Percentiles rank a stretch among this genome's conserved stretches.
These are phyloP conservation scores for Rhynchonycteris naso DNA, from an alignment of 2,797 vertebrate genomes.

Conservation along the genomic window DNA sequence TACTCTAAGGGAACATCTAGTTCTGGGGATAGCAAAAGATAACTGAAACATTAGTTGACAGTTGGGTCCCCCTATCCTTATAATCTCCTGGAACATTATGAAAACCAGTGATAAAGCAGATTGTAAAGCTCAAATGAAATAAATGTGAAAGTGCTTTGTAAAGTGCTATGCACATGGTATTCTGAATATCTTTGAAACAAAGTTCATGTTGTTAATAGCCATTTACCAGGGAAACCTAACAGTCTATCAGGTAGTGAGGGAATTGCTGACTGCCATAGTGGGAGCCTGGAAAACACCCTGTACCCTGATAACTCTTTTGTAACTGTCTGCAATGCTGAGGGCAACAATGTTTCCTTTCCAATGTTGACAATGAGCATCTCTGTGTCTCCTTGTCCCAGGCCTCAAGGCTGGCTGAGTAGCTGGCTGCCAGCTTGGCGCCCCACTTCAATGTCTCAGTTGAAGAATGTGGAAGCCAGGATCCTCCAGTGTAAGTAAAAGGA, in stretches of 20 bases:
- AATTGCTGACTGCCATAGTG: neutral
- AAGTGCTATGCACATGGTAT: neutral
- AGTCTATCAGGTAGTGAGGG: neutral
- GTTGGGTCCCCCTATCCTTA: neutral
- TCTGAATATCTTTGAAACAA: conserved; percentile 60
- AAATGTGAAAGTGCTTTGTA: conserved; percentile 43
- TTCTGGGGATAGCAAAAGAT: neutral
- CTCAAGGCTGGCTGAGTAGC: conserved; percentile 88
- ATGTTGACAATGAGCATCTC: neutral
- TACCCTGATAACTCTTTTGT: conserved; percentile 21
- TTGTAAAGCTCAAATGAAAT: conserved; percentile 36
- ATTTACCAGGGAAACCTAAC: conserved; percentile 45
- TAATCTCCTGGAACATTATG: conserved; percentile 52
- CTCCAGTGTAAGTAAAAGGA: conserved; percentile 89
- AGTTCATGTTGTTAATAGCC: conserved; percentile 27
- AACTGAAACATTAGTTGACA: conserved; percentile 47
- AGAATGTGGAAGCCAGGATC: conserved; percentile 94
- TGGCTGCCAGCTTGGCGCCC: conserved; percentile 95
- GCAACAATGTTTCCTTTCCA: conserved; percentile 29
- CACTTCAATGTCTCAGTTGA: conserved; percentile 95
- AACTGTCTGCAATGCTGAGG: conserved; percentile 27
- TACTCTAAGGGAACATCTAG: conserved; percentile 44
- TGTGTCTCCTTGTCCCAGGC: conserved; percentile 71
- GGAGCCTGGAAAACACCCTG: neutral
- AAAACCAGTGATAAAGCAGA: conserved; percentile 50